Percentiles rank a stretch among this genome's conserved stretches.
Conservation (phyloP, 2,888 invertebrate species). For the Perdita meconis region DNA sequence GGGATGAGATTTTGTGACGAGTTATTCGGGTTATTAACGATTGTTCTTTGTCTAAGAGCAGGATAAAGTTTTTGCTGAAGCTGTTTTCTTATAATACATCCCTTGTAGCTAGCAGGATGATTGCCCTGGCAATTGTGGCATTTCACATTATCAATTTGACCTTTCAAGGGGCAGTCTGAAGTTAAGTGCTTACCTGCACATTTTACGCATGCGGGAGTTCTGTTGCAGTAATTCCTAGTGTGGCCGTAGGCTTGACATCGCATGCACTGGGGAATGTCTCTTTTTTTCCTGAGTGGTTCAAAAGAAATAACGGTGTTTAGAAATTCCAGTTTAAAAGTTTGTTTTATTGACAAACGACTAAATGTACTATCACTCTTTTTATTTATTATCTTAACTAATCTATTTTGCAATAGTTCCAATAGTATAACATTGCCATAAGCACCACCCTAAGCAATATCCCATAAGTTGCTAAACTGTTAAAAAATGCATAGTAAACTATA, state of each 20-base stretch:
- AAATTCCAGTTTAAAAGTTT: too few species aligned
- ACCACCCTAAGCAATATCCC: too few species aligned
- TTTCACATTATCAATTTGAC: neutral
- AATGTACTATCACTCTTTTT: too few species aligned
- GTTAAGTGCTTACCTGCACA: slow-evolving; percentile 1
- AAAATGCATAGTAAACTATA: too few species aligned
- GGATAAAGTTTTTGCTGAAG: neutral
- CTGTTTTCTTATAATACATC: neutral
- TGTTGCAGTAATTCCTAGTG: neutral
- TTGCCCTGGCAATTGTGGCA: neutral
- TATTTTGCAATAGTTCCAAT: too few species aligned
- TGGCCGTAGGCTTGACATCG: neutral
- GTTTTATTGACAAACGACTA: too few species aligned
- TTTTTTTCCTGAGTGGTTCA: neutral
- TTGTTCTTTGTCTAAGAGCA: neutral
- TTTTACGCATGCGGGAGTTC: neutral
- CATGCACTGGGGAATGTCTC: neutral
- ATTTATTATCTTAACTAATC: too few species aligned
- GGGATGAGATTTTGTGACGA: too few species aligned
- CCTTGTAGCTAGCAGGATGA: neutral
- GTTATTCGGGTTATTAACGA: neutral
- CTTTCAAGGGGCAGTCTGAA: neutral
- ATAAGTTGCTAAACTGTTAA: too few species aligned
- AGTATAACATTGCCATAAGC: too few species aligned
- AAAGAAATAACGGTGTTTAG: neutral